Evolutionary conservation across 2,113 vertebrate species (phyloP).

Genomic region (Vulpes vulpes): DNA sequence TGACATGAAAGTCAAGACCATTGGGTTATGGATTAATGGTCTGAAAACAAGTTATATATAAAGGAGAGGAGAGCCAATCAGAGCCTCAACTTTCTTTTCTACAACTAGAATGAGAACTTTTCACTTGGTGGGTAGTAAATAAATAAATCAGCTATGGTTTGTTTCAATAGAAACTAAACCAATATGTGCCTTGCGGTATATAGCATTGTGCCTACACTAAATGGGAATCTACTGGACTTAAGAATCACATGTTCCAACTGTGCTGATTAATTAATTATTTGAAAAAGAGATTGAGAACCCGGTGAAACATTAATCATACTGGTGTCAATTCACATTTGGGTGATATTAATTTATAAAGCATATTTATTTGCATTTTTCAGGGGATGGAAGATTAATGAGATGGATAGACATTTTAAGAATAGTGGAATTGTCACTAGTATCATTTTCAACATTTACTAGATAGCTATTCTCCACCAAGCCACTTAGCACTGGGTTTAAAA

Average conservation of each 20-base stretch:
- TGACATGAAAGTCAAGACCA: background rate
- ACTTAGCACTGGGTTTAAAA: background rate
- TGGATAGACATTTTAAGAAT: background rate
- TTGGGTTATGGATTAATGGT: background rate
- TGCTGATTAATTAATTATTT: background rate
- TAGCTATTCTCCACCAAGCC: background rate
- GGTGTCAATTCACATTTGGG: background rate
- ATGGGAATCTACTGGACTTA: background rate
- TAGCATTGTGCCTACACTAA: fast-evolving
- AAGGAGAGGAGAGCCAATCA: background rate
- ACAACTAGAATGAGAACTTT: background rate
- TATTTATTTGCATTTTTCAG: background rate
- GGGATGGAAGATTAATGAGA: background rate
- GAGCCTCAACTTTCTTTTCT: background rate
- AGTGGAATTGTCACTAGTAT: background rate
- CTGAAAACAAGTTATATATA: background rate
- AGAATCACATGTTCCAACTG: background rate
- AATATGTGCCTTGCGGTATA: background rate
- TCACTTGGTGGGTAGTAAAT: background rate
- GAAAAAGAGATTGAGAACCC: background rate
- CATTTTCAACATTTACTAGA: background rate
- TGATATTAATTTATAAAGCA: background rate
- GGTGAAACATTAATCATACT: background rate
- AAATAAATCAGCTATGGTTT: background rate
- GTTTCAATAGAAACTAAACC: background rate